phyloP scores from a whole-genome alignment of 30 jellyfish, hydroid and myxozoan species.

The Calvadosia cruxmelitensis region DNA sequence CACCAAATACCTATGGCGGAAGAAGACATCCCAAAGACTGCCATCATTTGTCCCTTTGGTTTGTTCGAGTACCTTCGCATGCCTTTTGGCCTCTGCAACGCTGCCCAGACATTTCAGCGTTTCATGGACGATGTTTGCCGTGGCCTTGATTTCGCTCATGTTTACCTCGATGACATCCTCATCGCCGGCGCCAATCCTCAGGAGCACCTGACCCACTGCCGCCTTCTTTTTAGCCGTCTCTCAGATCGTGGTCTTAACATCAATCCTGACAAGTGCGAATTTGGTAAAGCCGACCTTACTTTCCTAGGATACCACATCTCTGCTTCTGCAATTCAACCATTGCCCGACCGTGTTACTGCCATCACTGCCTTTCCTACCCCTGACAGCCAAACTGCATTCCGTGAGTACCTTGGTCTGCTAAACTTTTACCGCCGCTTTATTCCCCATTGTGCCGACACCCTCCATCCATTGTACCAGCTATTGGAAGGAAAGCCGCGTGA shows the following conservation, averaged over 20 bases:
- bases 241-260: conserved; percentile 9
- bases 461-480: conserved; percentile 19
- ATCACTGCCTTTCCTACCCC: conserved; percentile 13
- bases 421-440: conserved; percentile 37
- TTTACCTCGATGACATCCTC: no score
- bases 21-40: no score
- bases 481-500: no score
- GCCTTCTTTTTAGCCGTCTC: conserved; percentile 10
- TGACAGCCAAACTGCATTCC: conserved; percentile 5
- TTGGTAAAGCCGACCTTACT: background rate
- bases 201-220: conserved; percentile 8
- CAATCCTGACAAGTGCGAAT: conserved; percentile 15
- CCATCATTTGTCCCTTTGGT: no score
- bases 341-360: conserved; percentile 3
- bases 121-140: no score
- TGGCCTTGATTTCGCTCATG: no score
- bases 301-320: conserved; percentile 22
- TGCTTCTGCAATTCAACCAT: conserved; percentile 2
- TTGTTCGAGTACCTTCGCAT: conserved; percentile 1
- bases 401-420: conserved; percentile 30
- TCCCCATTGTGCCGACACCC: conserved; percentile 17
- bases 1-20: conserved; percentile 14
- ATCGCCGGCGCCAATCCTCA: no score
- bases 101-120: no score
- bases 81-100: no score